phyloP scores from a whole-genome alignment of 2,888 invertebrate species.

The Thecophora atra region DNA sequence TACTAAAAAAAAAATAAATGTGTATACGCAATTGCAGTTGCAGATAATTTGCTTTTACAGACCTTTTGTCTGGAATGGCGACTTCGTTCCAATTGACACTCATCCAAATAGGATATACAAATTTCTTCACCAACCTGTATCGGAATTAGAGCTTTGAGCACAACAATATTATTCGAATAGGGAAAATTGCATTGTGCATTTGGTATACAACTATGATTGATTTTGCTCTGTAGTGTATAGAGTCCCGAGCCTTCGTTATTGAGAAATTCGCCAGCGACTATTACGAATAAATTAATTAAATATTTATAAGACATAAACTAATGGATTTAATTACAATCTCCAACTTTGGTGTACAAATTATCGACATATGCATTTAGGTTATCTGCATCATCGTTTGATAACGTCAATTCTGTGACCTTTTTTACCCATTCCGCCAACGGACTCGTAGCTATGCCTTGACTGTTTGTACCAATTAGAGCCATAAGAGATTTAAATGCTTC shows the following conservation, averaged over 20 bases:
- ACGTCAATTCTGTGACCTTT: conserved; percentile 74
- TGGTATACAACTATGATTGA: conserved; percentile 92
- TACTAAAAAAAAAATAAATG: conserved; percentile 58
- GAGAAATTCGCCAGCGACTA: conserved; percentile 73
- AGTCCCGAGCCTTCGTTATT: conserved; percentile 94
- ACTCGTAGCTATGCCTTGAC: conserved; percentile 94
- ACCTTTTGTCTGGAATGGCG: conserved; percentile 88
- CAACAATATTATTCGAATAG: conserved; percentile 80
- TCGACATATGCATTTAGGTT: conserved; percentile 82
- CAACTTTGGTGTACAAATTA: conserved; percentile 82
- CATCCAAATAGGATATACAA: conserved; percentile 88
- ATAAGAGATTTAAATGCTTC: conserved; percentile 81
- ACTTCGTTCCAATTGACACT: conserved; percentile 81
- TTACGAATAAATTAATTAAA: conserved; percentile 11
- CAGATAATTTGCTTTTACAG: conserved; percentile 31
- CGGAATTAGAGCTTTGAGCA: conserved; percentile 75
- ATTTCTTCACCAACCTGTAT: conserved; percentile 88
- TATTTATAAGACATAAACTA: neutral
- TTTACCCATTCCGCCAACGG: conserved; percentile 88
- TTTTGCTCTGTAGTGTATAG: conserved; percentile 84
- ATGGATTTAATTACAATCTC: conserved; percentile 72
- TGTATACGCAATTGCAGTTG: neutral
- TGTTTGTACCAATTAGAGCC: conserved; percentile 86
- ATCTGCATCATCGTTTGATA: conserved; percentile 74
- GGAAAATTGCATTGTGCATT: conserved; percentile 89